phyloP scores from a whole-genome alignment of 1,140 invertebrate species.

The Heliconius himera region DNA sequence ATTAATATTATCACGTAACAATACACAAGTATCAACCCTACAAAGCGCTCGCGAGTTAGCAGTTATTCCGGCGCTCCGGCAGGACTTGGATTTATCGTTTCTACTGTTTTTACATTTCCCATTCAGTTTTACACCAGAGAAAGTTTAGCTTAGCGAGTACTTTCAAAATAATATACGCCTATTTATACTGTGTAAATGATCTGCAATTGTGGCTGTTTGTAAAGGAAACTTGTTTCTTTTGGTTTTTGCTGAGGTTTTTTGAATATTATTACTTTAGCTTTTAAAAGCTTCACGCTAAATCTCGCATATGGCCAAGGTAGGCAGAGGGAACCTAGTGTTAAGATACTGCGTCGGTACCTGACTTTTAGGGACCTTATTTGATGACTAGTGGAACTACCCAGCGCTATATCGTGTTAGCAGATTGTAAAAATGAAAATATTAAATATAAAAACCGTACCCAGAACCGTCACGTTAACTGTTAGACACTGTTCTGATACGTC shows the following conservation, averaged over 20 bases:
- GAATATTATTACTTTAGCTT: not conserved
- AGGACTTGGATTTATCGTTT: conserved; percentile 50
- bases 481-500: no score
- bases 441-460: no score
- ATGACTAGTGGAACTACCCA: no score
- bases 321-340: no score
- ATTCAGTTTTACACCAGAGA: conserved; percentile 39
- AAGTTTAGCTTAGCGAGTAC: conserved; percentile 33
- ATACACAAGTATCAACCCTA: conserved; percentile 34
- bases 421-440: no score
- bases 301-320: no score
- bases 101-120: conserved; percentile 46
- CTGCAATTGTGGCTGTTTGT: not conserved
- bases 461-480: no score
- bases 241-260: not conserved
- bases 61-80: conserved; percentile 44
- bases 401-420: no score
- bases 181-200: conserved; percentile 25
- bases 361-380: no score
- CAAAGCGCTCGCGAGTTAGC: conserved; percentile 43
- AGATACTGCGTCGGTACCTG: no score
- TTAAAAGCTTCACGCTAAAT: no score
- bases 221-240: not conserved
- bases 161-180: conserved; percentile 22
- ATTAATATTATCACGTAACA: not conserved